These are phyloP conservation scores for Chesias legatella DNA, from an alignment of 2,888 invertebrate genomes.

Conservation along the genomic window DNA sequence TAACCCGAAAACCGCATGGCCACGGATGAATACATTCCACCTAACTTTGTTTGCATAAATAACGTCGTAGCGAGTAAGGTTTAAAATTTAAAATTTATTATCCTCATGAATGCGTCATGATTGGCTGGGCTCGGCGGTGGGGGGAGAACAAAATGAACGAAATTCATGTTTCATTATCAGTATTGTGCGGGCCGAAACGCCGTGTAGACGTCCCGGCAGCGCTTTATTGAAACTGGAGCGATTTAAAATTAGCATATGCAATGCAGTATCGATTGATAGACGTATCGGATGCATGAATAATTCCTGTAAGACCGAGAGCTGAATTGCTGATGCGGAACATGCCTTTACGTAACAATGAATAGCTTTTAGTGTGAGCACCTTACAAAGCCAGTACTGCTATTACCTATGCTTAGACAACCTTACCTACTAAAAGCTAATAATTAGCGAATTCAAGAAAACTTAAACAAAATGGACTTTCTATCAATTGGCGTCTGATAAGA, in stretches of 20 bases:
- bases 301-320: constrained; percentile 20
- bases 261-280: constrained; percentile 54
- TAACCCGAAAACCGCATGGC: constrained; percentile 2
- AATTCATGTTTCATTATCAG: constrained; percentile 63
- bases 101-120: constrained; percentile 46
- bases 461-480: too few species aligned
- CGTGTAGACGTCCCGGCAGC: constrained; percentile 54
- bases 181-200: constrained; percentile 48
- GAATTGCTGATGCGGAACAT: constrained; percentile 6
- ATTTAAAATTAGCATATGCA: constrained; percentile 64
- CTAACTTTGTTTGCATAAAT: constrained; percentile 15
- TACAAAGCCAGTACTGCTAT: too few species aligned
- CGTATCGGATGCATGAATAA: constrained; percentile 25
- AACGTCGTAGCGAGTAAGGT: constrained; percentile 18
- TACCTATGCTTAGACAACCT: too few species aligned
- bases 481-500: too few species aligned
- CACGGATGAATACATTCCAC: constrained; percentile 8
- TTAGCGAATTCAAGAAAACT: too few species aligned
- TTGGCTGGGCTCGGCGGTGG: constrained; percentile 43
- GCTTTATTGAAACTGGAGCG: constrained; percentile 33
- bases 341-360: too few species aligned
- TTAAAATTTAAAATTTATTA: constrained; percentile 55
- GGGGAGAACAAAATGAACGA: constrained; percentile 41
- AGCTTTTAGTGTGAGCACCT: neutral
- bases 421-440: too few species aligned